These are phyloP conservation scores for Pseudorhiza aurosa DNA, from an alignment of 30 jellyfish, hydroid and myxozoan species.

Conservation along the genomic window DNA sequence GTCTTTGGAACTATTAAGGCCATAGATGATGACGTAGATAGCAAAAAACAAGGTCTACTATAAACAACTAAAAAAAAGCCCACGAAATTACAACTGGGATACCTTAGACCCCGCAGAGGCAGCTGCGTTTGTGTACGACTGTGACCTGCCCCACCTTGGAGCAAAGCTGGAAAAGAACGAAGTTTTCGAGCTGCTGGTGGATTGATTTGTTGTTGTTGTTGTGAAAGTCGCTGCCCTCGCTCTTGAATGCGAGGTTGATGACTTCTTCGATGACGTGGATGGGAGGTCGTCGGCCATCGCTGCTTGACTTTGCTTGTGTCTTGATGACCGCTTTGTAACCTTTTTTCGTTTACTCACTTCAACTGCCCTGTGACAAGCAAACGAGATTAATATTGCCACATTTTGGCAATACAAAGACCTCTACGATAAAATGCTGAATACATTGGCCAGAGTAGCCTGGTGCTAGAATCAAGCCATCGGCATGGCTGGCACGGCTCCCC, in stretches of 20 bases:
- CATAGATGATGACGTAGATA: too few relatives aligned
- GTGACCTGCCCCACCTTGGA: slow-evolving; percentile 99
- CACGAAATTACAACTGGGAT: too few relatives aligned
- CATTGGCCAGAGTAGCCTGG: too few relatives aligned
- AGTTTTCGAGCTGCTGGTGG: slow-evolving; percentile 70
- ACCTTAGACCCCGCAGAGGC: slow-evolving; percentile 62
- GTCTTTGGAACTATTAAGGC: too few relatives aligned
- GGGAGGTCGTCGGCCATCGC: slow-evolving; percentile 60
- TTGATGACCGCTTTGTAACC: slow-evolving; percentile 44
- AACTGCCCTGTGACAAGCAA: neutral
- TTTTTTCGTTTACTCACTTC: slow-evolving; percentile 54
- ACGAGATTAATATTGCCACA: too few relatives aligned
- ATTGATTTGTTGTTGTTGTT: slow-evolving; percentile 60
- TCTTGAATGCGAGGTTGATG: slow-evolving; percentile 50
- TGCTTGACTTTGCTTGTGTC: slow-evolving; percentile 59
- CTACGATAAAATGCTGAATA: too few relatives aligned
- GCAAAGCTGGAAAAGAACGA: slow-evolving; percentile 92
- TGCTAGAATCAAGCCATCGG: too few relatives aligned
- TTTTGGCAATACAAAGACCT: too few relatives aligned
- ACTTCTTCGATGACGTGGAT: slow-evolving; percentile 63
- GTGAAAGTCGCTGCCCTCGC: slow-evolving; percentile 91
- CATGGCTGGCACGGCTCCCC: too few relatives aligned
- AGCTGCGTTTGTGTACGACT: slow-evolving; percentile 83
- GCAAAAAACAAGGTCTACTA: too few relatives aligned
- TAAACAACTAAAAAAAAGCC: too few relatives aligned